Evolutionary conservation across 2,888 invertebrate species (phyloP).

Genomic region (Rhogogaster chlorosoma): DNA sequence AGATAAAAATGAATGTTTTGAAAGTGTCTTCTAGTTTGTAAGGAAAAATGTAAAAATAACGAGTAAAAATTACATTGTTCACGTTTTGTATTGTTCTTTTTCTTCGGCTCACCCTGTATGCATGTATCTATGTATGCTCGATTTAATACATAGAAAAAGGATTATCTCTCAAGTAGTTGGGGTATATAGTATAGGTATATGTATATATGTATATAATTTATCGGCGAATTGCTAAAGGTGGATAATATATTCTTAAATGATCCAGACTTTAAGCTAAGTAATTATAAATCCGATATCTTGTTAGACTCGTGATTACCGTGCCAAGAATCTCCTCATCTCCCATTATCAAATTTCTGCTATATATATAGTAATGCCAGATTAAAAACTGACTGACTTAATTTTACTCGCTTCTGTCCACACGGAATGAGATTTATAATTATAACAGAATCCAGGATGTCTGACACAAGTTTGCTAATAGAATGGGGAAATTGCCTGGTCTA

Average conservation of each 20-base stretch:
- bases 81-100: background rate
- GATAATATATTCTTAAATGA: background rate
- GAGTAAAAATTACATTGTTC: background rate
- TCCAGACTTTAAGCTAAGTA: background rate
- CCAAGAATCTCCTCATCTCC: background rate
- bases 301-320: background rate
- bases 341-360: background rate
- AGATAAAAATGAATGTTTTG: background rate
- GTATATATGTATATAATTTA: slow-evolving; percentile 4
- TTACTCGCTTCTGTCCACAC: background rate
- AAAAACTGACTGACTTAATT: background rate
- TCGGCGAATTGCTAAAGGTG: slow-evolving; percentile 11
- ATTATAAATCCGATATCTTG: background rate
- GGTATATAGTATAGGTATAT: background rate
- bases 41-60: background rate
- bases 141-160: background rate
- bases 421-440: background rate
- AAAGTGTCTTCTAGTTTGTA: background rate
- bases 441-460: background rate
- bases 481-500: background rate
- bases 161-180: background rate
- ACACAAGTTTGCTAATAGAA: background rate
- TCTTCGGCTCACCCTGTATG: background rate
- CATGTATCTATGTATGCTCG: background rate
- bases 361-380: background rate